Base-by-base conservation (phyloP, 2,113 vertebrate species). In the Beaufortia kweichowensis region DNA sequence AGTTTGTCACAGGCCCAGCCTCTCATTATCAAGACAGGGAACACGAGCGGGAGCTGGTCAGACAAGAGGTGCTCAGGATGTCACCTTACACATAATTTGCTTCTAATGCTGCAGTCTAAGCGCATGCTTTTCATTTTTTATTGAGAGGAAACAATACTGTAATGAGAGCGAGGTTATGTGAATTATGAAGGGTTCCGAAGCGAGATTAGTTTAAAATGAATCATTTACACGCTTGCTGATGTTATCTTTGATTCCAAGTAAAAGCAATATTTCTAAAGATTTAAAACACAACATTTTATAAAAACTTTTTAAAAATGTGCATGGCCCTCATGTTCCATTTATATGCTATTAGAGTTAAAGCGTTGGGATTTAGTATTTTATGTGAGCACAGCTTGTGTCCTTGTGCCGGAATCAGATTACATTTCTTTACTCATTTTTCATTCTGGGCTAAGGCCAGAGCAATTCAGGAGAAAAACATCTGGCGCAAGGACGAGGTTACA, bases 391-490 rank as follows among this genome's bases (percentile, higher is more conserved):
- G 75, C 78, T 75, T 43, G 59, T 76, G 71, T 77, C 75, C 78
- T 46, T 43, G 78, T 85, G 78, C 81, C 87, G 86, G 87, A 84
- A 87, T 85, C 83, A 84, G 77, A 84, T 66, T 56, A 43, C 46
- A 68, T 43, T 53, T 39, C 56, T 66, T 62, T 56, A 74, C 82
- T 85, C 53, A 85, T 87, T 86, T 86, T 79, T 70, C 86, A 89
- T 88, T 84, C 86, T 88, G 82, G 76, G 72, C 78, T 75, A 82
- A 85, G 85, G 77, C 70, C 73, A 85, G 75, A 85, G 84, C 80
- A 87, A 89, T 87, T 89, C 88, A 87, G 84, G 80, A 79, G 83
- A 69, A 75, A 89, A 85, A 88, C 88, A 89, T 87, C 87, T 90
- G 88, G 81, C 84, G 76, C 78, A 80, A 84, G 84, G 84, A 85